phyloP scores from a whole-genome alignment of 2,113 vertebrate genomes.

The Pelecanoides urinatrix region DNA sequence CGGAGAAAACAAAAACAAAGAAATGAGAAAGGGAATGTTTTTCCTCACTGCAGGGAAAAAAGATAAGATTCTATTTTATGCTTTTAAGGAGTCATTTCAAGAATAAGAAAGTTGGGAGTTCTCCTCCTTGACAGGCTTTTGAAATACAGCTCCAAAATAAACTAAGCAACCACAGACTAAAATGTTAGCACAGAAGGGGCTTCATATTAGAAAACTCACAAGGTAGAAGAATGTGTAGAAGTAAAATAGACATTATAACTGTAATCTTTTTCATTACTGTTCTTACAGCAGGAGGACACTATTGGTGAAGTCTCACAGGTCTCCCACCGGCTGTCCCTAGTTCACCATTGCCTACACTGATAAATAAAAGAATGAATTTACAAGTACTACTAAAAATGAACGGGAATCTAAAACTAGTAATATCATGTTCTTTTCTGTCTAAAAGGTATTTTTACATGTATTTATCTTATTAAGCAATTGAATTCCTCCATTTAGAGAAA shows the following conservation, averaged over 20 bases:
- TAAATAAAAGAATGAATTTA: background rate
- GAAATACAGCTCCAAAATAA: background rate
- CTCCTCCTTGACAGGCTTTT: background rate
- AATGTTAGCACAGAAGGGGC: background rate
- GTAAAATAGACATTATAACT: background rate
- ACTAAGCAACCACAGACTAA: background rate
- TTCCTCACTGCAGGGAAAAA: background rate
- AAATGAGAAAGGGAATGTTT: background rate
- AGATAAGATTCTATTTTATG: background rate
- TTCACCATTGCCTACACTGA: background rate
- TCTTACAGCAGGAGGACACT: background rate
- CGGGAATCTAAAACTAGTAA: background rate
- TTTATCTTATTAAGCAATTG: background rate
- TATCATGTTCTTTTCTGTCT: background rate
- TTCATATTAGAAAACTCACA: background rate
- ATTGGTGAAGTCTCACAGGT: background rate
- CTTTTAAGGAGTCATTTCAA: background rate
- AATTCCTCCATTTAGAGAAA: background rate
- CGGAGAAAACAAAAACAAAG: background rate
- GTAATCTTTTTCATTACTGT: background rate
- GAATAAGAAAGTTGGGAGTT: background rate
- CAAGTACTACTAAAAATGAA: background rate
- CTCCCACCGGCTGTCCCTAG: background rate
- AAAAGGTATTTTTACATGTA: background rate
- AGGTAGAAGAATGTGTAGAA: background rate